Percentiles rank a stretch among this genome's conserved stretches.
Conservation (phyloP, 1,140 invertebrate species). For the Rhyacophila brunnea region DNA sequence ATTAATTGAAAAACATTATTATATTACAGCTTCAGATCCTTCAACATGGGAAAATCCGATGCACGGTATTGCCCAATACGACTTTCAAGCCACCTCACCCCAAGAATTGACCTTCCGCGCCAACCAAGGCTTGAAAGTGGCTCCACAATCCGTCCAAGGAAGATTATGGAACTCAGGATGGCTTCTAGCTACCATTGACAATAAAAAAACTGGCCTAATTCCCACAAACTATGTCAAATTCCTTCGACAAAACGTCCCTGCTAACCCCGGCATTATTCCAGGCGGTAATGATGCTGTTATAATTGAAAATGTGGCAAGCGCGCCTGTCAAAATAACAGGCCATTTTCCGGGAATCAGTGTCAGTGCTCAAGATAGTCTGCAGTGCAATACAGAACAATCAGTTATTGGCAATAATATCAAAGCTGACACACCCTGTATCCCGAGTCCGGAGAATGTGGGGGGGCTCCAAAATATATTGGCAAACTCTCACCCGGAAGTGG, state of each 20-base stretch:
- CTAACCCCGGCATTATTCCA: not conserved
- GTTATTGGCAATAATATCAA: not conserved
- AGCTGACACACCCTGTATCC: not conserved
- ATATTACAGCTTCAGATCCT: conserved; percentile 58
- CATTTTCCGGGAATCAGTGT: not conserved
- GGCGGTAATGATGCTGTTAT: not conserved
- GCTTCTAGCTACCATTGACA: conserved; percentile 70
- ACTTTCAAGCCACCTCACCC: conserved; percentile 69
- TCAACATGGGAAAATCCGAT: conserved; percentile 71
- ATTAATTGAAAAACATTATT: too few species aligned
- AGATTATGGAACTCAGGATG: conserved; percentile 66
- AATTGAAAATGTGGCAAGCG: not conserved
- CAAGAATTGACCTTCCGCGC: conserved; percentile 76
- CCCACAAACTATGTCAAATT: conserved; percentile 78
- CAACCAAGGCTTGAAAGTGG: conserved; percentile 77
- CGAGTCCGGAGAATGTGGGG: not conserved
- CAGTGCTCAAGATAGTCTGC: not conserved
- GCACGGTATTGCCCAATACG: conserved; percentile 71
- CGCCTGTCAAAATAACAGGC: not conserved
- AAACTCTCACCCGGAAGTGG: conserved; percentile 4
- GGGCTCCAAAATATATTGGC: not conserved
- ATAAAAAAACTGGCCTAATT: conserved; percentile 69
- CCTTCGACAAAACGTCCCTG: conserved; percentile 1
- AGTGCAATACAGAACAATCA: not conserved
- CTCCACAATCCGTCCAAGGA: conserved; percentile 80